A percentile compares a stretch with the other conserved stretches of the same genome.
Evolutionary conservation across 2,888 invertebrate species (phyloP).

Genomic region (Xanthorhoe designata): DNA sequence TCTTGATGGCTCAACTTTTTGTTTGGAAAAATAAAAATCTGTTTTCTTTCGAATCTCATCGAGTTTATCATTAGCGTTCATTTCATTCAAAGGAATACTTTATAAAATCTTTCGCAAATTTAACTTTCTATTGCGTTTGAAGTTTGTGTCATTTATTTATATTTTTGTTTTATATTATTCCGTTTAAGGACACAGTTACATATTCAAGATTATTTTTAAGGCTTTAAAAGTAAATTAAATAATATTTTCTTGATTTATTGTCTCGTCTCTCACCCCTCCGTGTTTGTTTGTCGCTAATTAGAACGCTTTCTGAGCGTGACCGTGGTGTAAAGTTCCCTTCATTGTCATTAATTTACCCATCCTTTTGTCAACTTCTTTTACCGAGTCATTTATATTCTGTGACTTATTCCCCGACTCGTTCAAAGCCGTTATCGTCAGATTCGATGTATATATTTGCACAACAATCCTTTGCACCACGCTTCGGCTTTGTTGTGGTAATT

Average conservation of each 20-base stretch:
- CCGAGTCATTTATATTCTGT: slow-evolving; percentile 38
- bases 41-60: slow-evolving; percentile 35
- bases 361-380: slow-evolving; percentile 16
- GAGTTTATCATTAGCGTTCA: slow-evolving; percentile 42
- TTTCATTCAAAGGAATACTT: slow-evolving; percentile 28
- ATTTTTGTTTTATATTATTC: background rate
- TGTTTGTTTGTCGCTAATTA: background rate
- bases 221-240: background rate
- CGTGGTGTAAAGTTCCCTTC: background rate
- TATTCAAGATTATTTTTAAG: background rate
- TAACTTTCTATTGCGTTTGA: slow-evolving; percentile 24
- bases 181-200: background rate
- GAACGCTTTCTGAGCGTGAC: background rate
- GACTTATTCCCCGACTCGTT: slow-evolving; percentile 37
- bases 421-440: slow-evolving; percentile 65
- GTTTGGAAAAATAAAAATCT: slow-evolving; percentile 33
- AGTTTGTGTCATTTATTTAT: slow-evolving; percentile 15
- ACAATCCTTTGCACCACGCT: slow-evolving; percentile 64
- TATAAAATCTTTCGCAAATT: slow-evolving; percentile 14
- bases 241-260: background rate
- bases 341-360: slow-evolving; percentile 13
- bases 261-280: background rate
- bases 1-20: slow-evolving; percentile 35
- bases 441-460: slow-evolving; percentile 81
- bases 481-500: slow-evolving; percentile 82